Evolutionary conservation across 2,797 vertebrate species (phyloP).

Genomic region (Pseudochirops corinnae): DNA sequence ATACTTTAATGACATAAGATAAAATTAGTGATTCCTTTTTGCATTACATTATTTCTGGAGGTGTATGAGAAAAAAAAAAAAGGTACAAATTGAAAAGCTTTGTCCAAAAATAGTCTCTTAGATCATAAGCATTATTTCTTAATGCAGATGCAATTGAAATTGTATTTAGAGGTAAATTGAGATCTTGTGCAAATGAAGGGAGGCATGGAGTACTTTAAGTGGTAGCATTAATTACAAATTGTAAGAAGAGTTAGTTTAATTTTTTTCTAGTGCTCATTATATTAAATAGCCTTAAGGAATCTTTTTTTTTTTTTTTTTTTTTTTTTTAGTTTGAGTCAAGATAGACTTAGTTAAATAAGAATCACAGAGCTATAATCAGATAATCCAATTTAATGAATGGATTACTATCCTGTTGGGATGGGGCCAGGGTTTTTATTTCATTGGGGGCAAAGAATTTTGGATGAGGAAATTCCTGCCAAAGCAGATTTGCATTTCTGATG

Average conservation of each 20-base stretch:
- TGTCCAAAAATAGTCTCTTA: slow-evolving; percentile 44
- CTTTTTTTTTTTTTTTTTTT: neutral
- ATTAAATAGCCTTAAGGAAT: neutral
- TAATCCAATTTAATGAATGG: slow-evolving; percentile 25
- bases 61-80: slow-evolving; percentile 2
- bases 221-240: slow-evolving; percentile 61
- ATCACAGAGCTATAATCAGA: slow-evolving; percentile 53
- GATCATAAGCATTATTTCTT: slow-evolving; percentile 44
- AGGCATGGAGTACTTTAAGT: slow-evolving; percentile 12
- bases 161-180: slow-evolving; percentile 66
- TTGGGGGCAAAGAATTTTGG: neutral
- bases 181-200: slow-evolving; percentile 49
- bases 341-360: slow-evolving; percentile 66
- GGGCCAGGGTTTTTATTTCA: neutral
- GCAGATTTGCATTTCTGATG: neutral
- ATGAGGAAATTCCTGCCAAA: neutral
- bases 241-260: slow-evolving; percentile 54
- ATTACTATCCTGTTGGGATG: neutral
- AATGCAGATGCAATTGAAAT: slow-evolving; percentile 63
- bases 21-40: slow-evolving; percentile 41
- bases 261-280: slow-evolving; percentile 52
- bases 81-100: slow-evolving; percentile 35
- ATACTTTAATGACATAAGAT: neutral
- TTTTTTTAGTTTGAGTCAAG: slow-evolving; percentile 41
- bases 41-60: slow-evolving; percentile 38